phyloP scores from a whole-genome alignment of 1,140 invertebrate genomes.

The Leptopilina clavipes region DNA sequence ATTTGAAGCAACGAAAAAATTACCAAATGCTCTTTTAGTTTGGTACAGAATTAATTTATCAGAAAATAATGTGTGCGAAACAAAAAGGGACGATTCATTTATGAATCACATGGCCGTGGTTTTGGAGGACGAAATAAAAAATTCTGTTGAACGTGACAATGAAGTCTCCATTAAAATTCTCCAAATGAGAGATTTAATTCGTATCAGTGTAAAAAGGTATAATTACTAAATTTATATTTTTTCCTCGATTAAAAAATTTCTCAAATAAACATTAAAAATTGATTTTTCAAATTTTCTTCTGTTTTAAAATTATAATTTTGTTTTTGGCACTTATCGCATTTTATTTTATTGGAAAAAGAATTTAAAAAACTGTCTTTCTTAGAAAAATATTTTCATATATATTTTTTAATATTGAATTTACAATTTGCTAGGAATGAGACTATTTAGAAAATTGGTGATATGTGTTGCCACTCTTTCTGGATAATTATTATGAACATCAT shows the following conservation, averaged over 20 bases:
- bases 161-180: conserved; percentile 59
- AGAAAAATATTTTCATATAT: too few species aligned
- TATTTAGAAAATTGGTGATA: conserved; percentile 68
- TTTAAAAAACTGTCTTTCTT: too few species aligned
- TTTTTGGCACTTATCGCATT: too few species aligned
- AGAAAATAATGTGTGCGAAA: conserved; percentile 49
- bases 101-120: conserved; percentile 66
- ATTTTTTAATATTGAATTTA: neutral
- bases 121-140: conserved; percentile 56
- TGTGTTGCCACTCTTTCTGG: conserved; percentile 74
- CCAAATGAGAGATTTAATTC: conserved; percentile 57
- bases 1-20: conserved; percentile 44
- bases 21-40: conserved; percentile 66
- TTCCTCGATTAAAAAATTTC: too few species aligned
- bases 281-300: too few species aligned
- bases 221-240: neutral
- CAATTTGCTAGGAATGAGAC: conserved; percentile 57
- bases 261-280: too few species aligned
- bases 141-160: conserved; percentile 46
- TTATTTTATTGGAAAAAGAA: too few species aligned
- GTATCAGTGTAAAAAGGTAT: conserved; percentile 40
- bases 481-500: conserved; percentile 80
- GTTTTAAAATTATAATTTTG: too few species aligned
- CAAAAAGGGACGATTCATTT: conserved; percentile 59
- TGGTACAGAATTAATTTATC: conserved; percentile 63